phyloP scores from a whole-genome alignment of 2,888 invertebrate species.

The Ormyrus labotus region DNA sequence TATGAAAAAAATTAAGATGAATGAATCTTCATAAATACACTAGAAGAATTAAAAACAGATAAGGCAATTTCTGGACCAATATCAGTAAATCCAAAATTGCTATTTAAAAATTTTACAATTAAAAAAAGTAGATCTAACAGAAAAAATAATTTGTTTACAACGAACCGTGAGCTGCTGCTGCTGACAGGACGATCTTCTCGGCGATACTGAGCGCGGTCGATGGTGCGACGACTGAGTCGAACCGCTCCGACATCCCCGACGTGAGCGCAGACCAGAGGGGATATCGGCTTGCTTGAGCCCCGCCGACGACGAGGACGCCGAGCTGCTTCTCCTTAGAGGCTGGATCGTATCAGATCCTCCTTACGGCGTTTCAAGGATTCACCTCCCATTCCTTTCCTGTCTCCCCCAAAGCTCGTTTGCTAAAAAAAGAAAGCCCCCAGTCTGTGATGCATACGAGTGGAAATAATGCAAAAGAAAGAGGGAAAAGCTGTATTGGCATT shows the following conservation, averaged over 20 bases:
- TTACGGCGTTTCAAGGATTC: slow-evolving; percentile 21
- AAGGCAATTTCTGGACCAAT: no score
- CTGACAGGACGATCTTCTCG: slow-evolving; percentile 42
- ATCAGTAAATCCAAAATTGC: not conserved
- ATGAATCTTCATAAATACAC: no score
- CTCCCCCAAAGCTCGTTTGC: no score
- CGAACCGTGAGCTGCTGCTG: slow-evolving; percentile 41
- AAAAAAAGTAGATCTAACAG: not conserved
- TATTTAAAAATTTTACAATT: not conserved
- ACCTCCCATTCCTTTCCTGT: slow-evolving; percentile 23
- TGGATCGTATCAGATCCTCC: slow-evolving; percentile 44
- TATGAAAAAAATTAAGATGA: no score
- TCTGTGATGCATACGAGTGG: not conserved
- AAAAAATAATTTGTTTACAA: not conserved
- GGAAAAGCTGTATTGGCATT: not conserved
- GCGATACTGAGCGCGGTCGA: slow-evolving; percentile 50
- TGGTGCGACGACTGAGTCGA: slow-evolving; percentile 32
- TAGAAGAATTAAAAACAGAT: no score
- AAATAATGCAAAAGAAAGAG: slow-evolving; percentile 28
- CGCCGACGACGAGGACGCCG: slow-evolving; percentile 52
- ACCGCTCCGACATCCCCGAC: slow-evolving; percentile 53
- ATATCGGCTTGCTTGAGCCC: slow-evolving; percentile 47
- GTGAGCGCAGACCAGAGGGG: slow-evolving; percentile 45
- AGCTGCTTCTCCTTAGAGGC: slow-evolving; percentile 50
- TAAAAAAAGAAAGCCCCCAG: not conserved